A percentile compares a stretch with the other conserved stretches of the same genome.
Evolutionary conservation across 2,888 invertebrate species (phyloP).

Genomic region (Campoplex capitator): DNA sequence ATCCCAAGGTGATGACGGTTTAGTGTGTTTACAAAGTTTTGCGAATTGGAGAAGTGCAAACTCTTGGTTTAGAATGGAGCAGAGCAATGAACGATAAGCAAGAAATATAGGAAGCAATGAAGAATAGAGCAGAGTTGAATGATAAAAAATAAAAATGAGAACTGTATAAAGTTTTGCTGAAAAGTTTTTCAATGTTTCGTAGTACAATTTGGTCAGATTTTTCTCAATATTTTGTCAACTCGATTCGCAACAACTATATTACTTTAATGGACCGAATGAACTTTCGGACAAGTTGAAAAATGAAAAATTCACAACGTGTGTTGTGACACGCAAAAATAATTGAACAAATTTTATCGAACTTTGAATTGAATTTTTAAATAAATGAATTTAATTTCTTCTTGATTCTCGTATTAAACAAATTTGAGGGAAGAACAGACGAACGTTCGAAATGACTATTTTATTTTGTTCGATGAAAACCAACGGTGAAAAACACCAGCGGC

Average conservation of each 20-base stretch:
- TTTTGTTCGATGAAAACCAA: not conserved
- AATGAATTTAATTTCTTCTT: not conserved
- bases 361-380: not conserved
- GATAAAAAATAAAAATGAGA: not conserved
- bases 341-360: not conserved
- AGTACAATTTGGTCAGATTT: not conserved
- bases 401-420: not conserved
- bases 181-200: not conserved
- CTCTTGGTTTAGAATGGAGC: not conserved
- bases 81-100: not conserved
- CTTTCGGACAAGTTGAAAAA: not conserved
- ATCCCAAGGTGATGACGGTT: not conserved
- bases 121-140: not conserved
- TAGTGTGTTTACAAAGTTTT: constrained; percentile 12
- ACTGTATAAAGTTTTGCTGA: not conserved
- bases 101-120: not conserved
- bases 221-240: not conserved
- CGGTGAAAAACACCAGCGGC: not conserved
- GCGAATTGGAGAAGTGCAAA: not conserved
- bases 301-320: not conserved
- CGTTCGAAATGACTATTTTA: not conserved
- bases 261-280: not conserved
- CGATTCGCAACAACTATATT: not conserved
- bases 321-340: not conserved
- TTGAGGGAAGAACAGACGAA: too few relatives aligned